Evolutionary conservation across 2,113 vertebrate species (phyloP), one percentile per base, ranked within the genome.

Genomic region (Passerina amoena): DNA sequence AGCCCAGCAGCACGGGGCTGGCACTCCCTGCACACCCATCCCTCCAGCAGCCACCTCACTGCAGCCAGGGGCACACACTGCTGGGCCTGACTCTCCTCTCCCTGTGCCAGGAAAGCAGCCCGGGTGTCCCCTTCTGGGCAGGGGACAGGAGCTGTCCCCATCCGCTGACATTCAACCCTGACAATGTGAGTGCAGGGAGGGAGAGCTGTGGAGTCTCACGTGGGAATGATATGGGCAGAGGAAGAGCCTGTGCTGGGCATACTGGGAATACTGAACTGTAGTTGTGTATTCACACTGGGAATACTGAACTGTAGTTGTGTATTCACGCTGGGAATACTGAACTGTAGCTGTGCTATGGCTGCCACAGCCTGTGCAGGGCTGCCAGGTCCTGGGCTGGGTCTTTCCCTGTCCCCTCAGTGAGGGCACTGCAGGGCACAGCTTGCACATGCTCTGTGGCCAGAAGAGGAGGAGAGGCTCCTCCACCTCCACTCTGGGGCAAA

Each of bases 81-180:
- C 40, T 16, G 10, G 17, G 28, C 15, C 85, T 93, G 68, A 96
- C 44, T 70, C 14, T 68, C 64, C 56, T 90, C 37, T 95, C 60
- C 28, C 50, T 68, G 60, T 83, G 37, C 44, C 87, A 99, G 99
- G 81, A 98, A 91, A 97, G 95, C 90, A 94, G 89, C 48, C 95
- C 95, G 0, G 98, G 98, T 77, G 96, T 98, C 27, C 97, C 94
- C 33, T 99, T 99, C 96, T 99, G 99, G 98, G 91, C 97, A 33
- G 98, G 97, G 81, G 86, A 98, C 82, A 98, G 97, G 97, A 98
- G 89, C 84, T 98, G 98, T 92, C 98, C 98, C 69, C 98, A 97
- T 63, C 97, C 97, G 0, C 97, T 99, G 97, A 97, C 75, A 12
- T 99, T 99, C 83, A 92, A 98, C 93, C 96, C 97, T 1, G 56